Conservation (phyloP, 1,140 invertebrate species). For the Drosophila navojoa region DNA sequence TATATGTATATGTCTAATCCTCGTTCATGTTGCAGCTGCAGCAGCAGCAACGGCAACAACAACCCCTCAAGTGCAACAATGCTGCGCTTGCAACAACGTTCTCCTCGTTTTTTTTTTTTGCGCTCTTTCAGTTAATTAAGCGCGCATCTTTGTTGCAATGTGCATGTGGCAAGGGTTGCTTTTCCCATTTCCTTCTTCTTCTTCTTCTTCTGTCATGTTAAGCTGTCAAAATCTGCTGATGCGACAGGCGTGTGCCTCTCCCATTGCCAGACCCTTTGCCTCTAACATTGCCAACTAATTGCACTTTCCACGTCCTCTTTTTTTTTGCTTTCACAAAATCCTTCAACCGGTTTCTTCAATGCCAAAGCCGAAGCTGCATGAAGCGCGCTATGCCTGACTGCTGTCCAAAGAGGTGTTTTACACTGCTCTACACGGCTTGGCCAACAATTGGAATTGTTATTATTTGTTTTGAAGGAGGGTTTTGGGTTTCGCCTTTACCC, state of each 20-base stretch:
- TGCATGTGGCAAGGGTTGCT: constrained; percentile 55
- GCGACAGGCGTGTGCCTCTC: constrained; percentile 69
- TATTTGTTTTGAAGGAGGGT: too few relatives aligned
- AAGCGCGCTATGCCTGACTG: not conserved
- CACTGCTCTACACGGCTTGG: not conserved
- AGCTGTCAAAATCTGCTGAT: constrained; percentile 70
- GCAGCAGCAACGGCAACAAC: constrained; percentile 55
- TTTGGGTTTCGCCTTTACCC: too few relatives aligned
- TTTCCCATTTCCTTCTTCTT: not conserved
- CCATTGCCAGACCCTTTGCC: too few relatives aligned
- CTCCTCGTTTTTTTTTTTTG: not conserved
- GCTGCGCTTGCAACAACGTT: constrained; percentile 43
- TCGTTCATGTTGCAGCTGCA: constrained; percentile 58
- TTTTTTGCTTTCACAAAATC: constrained; percentile 10
- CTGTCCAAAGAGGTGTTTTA: constrained; percentile 27
- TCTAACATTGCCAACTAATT: constrained; percentile 59
- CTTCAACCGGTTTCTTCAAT: constrained; percentile 42
- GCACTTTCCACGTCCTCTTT: constrained; percentile 48
- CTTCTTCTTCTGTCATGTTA: constrained; percentile 32
- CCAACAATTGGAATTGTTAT: too few relatives aligned
- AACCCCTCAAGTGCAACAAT: constrained; percentile 66
- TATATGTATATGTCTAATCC: constrained; percentile 46
- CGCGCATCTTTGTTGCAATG: constrained; percentile 73
- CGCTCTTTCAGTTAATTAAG: constrained; percentile 67
- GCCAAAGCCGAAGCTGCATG: not conserved